phyloP scores from a whole-genome alignment of 2,888 invertebrate genomes.

The Mesopsocus fuscifrons region DNA sequence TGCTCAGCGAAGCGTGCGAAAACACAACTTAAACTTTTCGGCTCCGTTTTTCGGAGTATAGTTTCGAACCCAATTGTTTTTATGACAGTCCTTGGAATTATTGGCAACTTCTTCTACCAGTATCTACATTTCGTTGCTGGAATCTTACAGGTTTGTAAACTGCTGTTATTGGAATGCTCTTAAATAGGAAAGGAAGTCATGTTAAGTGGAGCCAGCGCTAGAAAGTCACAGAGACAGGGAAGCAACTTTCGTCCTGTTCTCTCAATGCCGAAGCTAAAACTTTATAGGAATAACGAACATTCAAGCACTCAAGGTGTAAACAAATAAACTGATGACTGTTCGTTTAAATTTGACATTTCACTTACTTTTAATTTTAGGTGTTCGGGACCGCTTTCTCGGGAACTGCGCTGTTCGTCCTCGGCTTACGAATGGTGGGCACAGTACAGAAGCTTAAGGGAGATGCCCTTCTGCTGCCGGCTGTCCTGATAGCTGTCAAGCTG shows the following conservation, averaged over 20 bases:
- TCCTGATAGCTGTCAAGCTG: slow-evolving; percentile 79
- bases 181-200: too few species aligned
- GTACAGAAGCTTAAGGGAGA: slow-evolving; percentile 58
- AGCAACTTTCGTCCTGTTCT: too few species aligned
- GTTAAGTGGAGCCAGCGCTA: too few species aligned
- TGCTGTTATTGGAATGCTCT: too few species aligned
- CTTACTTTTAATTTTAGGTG: too few species aligned
- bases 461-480: slow-evolving; percentile 61
- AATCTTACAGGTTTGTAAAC: slow-evolving; percentile 59
- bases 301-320: too few species aligned
- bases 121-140: slow-evolving; percentile 51
- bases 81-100: slow-evolving; percentile 82
- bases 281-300: too few species aligned
- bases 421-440: slow-evolving; percentile 83
- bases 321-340: too few species aligned
- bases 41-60: slow-evolving; percentile 42
- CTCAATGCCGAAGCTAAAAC: too few species aligned
- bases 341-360: too few species aligned
- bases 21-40: slow-evolving; percentile 20
- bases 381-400: slow-evolving; percentile 82
- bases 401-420: slow-evolving; percentile 74
- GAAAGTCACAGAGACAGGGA: too few species aligned
- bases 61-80: slow-evolving; percentile 74
- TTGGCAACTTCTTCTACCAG: slow-evolving; percentile 63
- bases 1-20: background rate